Percentiles rank a stretch among this genome's conserved stretches.
phyloP scores from a whole-genome alignment of 2,888 invertebrate genomes.

The Drosophila subquinaria region DNA sequence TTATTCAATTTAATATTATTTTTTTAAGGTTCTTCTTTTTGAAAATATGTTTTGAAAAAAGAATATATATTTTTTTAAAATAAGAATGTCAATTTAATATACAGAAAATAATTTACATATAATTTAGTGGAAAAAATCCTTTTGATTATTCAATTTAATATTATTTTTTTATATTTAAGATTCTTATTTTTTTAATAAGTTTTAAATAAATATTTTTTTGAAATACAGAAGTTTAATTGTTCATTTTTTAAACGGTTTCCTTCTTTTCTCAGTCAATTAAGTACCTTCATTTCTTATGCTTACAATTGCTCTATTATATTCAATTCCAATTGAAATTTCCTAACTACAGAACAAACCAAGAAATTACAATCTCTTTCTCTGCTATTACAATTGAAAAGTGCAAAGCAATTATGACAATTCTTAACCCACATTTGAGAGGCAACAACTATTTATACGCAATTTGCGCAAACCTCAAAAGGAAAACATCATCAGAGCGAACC shows the following conservation, averaged over 20 bases:
- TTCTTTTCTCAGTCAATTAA: slow-evolving; percentile 53
- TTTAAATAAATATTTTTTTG: no score
- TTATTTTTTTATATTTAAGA: no score
- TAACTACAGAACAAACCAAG: slow-evolving; percentile 13
- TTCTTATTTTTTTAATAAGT: no score
- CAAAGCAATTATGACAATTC: slow-evolving; percentile 70
- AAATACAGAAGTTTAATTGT: no score
- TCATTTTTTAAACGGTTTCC: background rate
- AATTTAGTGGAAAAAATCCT: no score
- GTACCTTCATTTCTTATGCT: slow-evolving; percentile 1
- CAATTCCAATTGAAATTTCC: slow-evolving; percentile 27
- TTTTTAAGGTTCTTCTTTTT: no score
- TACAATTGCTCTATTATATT: slow-evolving; percentile 18
- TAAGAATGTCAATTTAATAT: no score
- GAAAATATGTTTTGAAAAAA: no score
- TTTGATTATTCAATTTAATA: no score
- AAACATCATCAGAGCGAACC: slow-evolving; percentile 23
- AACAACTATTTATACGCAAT: slow-evolving; percentile 57
- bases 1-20: no score
- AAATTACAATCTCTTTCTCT: slow-evolving; percentile 48
- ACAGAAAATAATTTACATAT: no score
- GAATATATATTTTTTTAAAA: no score
- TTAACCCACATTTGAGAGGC: slow-evolving; percentile 63
- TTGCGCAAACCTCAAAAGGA: slow-evolving; percentile 49
- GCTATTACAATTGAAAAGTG: slow-evolving; percentile 39